These are phyloP conservation scores for Unio delphinus DNA, from an alignment of 2,888 invertebrate genomes.

Conservation along the genomic window DNA sequence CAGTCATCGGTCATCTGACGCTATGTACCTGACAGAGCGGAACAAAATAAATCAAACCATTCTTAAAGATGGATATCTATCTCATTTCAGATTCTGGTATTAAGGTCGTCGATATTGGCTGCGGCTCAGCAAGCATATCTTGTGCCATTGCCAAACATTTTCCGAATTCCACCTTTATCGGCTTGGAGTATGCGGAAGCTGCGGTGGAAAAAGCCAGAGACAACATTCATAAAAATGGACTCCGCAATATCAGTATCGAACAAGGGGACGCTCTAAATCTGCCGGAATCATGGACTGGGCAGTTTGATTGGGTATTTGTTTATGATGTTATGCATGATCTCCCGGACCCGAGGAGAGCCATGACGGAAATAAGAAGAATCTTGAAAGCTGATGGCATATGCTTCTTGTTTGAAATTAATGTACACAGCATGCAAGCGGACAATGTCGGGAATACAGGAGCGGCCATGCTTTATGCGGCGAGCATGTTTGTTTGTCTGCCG, in stretches of 20 bases:
- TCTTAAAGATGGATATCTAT: no score
- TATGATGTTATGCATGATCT: conserved; percentile 22
- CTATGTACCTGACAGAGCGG: no score
- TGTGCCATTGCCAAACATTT: conserved; percentile 18
- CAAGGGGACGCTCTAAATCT: conserved; percentile 13
- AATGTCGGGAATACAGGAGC: conserved; percentile 8
- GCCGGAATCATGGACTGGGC: conserved; percentile 9
- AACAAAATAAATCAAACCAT: no score
- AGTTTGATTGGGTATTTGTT: conserved; percentile 21
- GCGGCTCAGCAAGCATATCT: conserved; percentile 17
- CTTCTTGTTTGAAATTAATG: conserved; percentile 12
- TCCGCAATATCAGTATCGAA: conserved; percentile 11
- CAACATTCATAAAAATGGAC: neutral
- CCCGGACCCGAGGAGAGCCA: conserved; percentile 13
- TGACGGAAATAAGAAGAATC: conserved; percentile 9
- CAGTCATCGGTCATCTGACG: no score
- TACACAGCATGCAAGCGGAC: conserved; percentile 14
- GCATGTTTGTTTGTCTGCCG: conserved; percentile 26
- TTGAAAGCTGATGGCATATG: conserved; percentile 15
- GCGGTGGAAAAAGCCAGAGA: conserved; percentile 9
- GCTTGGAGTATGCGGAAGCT: conserved; percentile 9
- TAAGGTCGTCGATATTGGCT: conserved; percentile 22
- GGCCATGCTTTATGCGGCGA: conserved; percentile 16
- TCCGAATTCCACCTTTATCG: conserved; percentile 27
- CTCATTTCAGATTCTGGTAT: conserved; percentile 10